Base-by-base conservation (phyloP, 1,140 invertebrate genomes). In the Sesamia nonagrioides region DNA sequence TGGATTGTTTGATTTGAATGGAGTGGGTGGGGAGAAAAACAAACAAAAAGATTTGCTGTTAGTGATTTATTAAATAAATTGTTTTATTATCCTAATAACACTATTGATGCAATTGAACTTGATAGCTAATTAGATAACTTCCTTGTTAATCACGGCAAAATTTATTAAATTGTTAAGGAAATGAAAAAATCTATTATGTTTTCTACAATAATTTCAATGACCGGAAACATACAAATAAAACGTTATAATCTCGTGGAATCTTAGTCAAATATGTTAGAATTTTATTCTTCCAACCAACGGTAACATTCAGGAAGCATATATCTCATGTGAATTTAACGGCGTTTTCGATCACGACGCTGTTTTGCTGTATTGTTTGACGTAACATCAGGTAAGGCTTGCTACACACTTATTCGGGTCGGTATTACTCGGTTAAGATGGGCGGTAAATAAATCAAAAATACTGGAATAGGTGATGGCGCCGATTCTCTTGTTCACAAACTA, bases 251-350 rank as follows among this genome's bases (percentile, higher is more conserved):
- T 42, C 61, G 21, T 66, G 37, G 37, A 66, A 42, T 18, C 37
- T 66, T 40, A 42, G 37, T 33, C 18, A 66, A 42, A 6, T 9
- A 66, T 42, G 15, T 4, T 17, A 66, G n/a, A 66, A 42, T 61
- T 61, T 37, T 42, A 69, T 50, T 21, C 42, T 9, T 18, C n/a
- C 66, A 69, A 69, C 8, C 42, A 69, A 69, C 66, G 66, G 66
- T 69, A 69, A 69, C 42, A 60, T 60, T 75, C 58, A 75, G 73
- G 73, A 75, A 75, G 73, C 56, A 61, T 60, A 61, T 60, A 66
- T 45, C 17, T 56, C 40, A 60, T 54, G 56, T 74, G 56, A 75
- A 75, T 63, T 75, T 61, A 35, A 75, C 73, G 73, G 56, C 27
- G 18, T 63, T 63, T 48, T 40, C 37, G 58, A 75, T 75, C 73